A percentile compares a stretch with the other conserved stretches of the same genome.
phyloP scores from a whole-genome alignment of 2,888 invertebrate species.

The Tenthredo distinguenda region DNA sequence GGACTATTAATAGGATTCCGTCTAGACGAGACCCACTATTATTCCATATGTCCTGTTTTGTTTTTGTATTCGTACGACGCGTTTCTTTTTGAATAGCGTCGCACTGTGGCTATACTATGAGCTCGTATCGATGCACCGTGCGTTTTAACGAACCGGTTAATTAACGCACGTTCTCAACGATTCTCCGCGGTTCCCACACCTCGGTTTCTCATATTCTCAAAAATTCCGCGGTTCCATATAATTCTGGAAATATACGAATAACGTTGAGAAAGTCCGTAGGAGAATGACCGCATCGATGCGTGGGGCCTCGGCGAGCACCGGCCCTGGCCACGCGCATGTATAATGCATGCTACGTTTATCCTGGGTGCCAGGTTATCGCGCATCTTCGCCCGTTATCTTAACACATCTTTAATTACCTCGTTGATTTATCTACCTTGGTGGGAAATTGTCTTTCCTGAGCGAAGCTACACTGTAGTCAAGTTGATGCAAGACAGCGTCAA shows the following conservation, averaged over 20 bases:
- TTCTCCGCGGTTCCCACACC: slow-evolving; percentile 38
- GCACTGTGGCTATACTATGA: background rate
- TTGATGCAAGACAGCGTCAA: slow-evolving; percentile 31
- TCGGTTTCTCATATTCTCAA: background rate
- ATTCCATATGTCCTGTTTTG: slow-evolving; percentile 53
- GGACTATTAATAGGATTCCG: slow-evolving; percentile 56
- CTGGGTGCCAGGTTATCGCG: slow-evolving; percentile 63
- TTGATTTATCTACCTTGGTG: slow-evolving; percentile 68
- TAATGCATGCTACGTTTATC: slow-evolving; percentile 65
- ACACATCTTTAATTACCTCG: slow-evolving; percentile 71
- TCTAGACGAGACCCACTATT: slow-evolving; percentile 54
- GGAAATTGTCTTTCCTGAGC: slow-evolving; percentile 61
- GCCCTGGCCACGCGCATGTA: slow-evolving; percentile 59
- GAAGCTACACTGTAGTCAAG: slow-evolving; percentile 25
- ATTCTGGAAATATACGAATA: background rate
- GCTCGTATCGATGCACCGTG: slow-evolving; percentile 41
- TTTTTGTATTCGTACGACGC: slow-evolving; percentile 51
- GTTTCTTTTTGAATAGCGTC: slow-evolving; percentile 34
- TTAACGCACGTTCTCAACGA: slow-evolving; percentile 39
- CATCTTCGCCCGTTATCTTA: slow-evolving; percentile 68
- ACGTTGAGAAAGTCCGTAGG: slow-evolving; percentile 12
- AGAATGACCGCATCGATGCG: slow-evolving; percentile 33
- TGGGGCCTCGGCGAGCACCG: slow-evolving; percentile 56
- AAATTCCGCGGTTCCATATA: background rate
- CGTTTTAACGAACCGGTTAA: slow-evolving; percentile 42